These are phyloP conservation scores for Rhombomys opimus DNA, from an alignment of 2,113 vertebrate genomes.

Conservation along the genomic window DNA sequence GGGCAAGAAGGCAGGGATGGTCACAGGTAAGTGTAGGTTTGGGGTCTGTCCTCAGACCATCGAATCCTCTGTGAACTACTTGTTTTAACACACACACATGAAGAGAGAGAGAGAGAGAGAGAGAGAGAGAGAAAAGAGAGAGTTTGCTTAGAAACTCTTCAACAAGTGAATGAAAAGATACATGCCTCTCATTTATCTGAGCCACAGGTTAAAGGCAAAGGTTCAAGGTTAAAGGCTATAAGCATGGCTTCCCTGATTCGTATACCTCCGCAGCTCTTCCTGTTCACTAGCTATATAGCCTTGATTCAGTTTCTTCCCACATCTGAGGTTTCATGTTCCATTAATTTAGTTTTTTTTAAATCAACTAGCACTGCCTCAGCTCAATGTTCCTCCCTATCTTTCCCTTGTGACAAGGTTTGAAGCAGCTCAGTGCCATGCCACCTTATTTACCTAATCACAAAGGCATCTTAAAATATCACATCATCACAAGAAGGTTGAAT, in stretches of 20 bases:
- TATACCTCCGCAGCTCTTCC: rapidly evolving
- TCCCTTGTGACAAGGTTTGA: background rate
- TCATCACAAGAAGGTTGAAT: background rate
- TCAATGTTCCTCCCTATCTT: background rate
- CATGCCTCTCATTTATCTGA: background rate
- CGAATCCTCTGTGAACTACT: background rate
- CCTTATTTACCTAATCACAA: background rate
- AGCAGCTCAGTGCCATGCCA: background rate
- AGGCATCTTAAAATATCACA: background rate
- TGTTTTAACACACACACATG: background rate
- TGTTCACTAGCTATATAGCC: background rate
- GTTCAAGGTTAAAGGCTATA: background rate
- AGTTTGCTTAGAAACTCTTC: background rate
- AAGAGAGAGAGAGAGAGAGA: too few relatives aligned
- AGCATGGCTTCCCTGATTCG: rapidly evolving
- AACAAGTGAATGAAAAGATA: background rate
- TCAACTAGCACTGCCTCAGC: background rate
- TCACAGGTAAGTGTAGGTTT: background rate
- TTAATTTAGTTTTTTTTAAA: background rate
- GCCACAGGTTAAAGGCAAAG: background rate
- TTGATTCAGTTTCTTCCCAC: too few relatives aligned
- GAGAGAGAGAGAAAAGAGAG: too few relatives aligned
- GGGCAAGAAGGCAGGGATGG: too few relatives aligned
- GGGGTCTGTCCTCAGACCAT: background rate
- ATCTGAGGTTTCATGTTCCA: background rate